Percentiles rank a stretch among this genome's conserved stretches.
phyloP scores from a whole-genome alignment of 2,797 vertebrate genomes.

The Sebastes oblongus region DNA sequence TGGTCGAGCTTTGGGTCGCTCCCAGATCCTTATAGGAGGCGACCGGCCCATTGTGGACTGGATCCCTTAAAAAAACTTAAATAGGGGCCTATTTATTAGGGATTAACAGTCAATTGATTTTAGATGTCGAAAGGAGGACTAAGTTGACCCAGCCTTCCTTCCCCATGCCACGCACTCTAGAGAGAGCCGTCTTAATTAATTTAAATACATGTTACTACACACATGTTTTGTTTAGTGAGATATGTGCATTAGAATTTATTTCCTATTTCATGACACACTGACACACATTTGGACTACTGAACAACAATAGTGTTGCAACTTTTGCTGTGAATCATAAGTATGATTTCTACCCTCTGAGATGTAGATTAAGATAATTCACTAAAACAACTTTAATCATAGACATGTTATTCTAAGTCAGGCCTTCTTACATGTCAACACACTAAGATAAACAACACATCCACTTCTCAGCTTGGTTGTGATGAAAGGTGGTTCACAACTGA shows the following conservation, averaged over 20 bases:
- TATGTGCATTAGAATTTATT: neutral
- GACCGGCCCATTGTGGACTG: too few species aligned
- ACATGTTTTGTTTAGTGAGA: neutral
- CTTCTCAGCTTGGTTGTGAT: slow-evolving; percentile 6
- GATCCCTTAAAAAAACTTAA: too few species aligned
- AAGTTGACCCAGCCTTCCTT: too few species aligned
- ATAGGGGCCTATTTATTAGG: too few species aligned
- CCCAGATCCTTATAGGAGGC: too few species aligned
- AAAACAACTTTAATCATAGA: neutral
- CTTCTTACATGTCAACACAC: neutral
- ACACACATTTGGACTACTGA: neutral
- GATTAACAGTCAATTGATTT: too few species aligned
- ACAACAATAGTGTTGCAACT: neutral
- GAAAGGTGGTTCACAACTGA: slow-evolving; percentile 18
- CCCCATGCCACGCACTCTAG: too few species aligned
- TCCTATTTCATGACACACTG: neutral
- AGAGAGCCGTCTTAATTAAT: neutral
- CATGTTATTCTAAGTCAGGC: neutral
- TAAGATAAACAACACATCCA: neutral
- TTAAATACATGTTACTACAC: neutral
- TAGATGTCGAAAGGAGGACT: too few species aligned
- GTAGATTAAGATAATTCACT: neutral
- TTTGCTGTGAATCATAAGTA: neutral
- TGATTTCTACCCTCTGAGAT: neutral
- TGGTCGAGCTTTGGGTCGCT: too few species aligned